These are phyloP conservation scores for Drosophila mimetica DNA, from an alignment of 2,888 invertebrate species.

Conservation along the genomic window DNA sequence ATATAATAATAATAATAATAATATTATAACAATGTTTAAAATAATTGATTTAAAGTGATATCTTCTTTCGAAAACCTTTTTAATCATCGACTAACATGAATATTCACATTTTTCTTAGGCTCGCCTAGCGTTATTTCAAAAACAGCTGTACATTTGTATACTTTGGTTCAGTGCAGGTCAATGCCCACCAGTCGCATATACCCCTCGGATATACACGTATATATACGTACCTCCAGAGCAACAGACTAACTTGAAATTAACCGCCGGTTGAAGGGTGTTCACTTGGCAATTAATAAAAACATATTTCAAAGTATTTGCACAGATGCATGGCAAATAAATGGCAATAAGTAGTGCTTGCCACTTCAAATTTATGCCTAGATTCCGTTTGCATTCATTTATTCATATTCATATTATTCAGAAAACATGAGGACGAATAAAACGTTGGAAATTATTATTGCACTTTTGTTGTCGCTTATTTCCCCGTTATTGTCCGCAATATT, in stretches of 20 bases:
- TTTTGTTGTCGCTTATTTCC: slow-evolving; percentile 52
- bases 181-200: slow-evolving; percentile 16
- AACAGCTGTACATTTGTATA: not conserved
- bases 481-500: slow-evolving; percentile 49
- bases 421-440: slow-evolving; percentile 2
- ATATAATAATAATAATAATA: too few species aligned
- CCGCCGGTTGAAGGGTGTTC: slow-evolving; percentile 10
- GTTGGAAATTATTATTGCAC: slow-evolving; percentile 25
- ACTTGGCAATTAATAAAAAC: slow-evolving; percentile 14
- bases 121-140: not conserved
- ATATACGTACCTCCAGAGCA: slow-evolving; percentile 5
- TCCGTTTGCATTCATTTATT: slow-evolving; percentile 22
- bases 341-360: slow-evolving; percentile 5
- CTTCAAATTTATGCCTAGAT: slow-evolving; percentile 30
- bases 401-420: slow-evolving; percentile 14
- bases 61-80: too few species aligned
- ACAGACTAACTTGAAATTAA: slow-evolving; percentile 26
- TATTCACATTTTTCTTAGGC: not conserved
- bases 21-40: too few species aligned
- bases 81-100: too few species aligned
- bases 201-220: not conserved
- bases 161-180: slow-evolving; percentile 12
- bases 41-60: too few species aligned
- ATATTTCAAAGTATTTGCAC: slow-evolving; percentile 20
- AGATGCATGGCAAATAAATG: slow-evolving; percentile 8